phyloP scores from a whole-genome alignment of 2,113 vertebrate genomes.

The Epinephelus cyanopodus region DNA sequence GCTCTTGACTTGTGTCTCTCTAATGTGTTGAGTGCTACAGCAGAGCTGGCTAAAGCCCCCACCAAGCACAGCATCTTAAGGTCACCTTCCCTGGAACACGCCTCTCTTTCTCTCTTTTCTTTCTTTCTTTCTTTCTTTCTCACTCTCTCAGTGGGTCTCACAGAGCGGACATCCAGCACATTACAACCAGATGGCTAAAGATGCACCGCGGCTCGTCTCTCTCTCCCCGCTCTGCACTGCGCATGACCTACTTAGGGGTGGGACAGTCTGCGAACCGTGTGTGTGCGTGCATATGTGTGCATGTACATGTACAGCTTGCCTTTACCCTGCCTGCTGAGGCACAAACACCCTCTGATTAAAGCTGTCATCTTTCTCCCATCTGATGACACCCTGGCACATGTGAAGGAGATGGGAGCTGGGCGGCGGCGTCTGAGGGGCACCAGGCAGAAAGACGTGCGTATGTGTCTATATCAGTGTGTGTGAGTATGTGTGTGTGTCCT shows the following conservation, averaged over 20 bases:
- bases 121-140: background rate
- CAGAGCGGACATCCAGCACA: conserved; percentile 81
- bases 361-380: conserved; percentile 69
- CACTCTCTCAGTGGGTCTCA: conserved; percentile 62
- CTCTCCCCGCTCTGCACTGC: conserved; percentile 55
- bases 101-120: conserved; percentile 22
- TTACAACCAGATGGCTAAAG: conserved; percentile 91
- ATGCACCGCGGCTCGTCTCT: conserved; percentile 73
- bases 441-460: conserved; percentile 19
- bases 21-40: conserved; percentile 7
- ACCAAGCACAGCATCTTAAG: conserved; percentile 33
- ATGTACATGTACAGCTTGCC: conserved; percentile 37
- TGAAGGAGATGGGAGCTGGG: conserved; percentile 33
- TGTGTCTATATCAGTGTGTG: background rate
- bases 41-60: conserved; percentile 6
- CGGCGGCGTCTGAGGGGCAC: conserved; percentile 12
- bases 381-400: conserved; percentile 56
- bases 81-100: conserved; percentile 22
- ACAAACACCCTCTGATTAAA: conserved; percentile 77
- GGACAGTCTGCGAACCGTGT: conserved; percentile 45
- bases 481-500: background rate
- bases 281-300: conserved; percentile 25
- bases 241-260: conserved; percentile 78
- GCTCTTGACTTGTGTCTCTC: conserved; percentile 46
- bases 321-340: conserved; percentile 50